Conservation (phyloP, 37 sponge, comb jelly and placozoan species). For the Haliclona indistincta region DNA sequence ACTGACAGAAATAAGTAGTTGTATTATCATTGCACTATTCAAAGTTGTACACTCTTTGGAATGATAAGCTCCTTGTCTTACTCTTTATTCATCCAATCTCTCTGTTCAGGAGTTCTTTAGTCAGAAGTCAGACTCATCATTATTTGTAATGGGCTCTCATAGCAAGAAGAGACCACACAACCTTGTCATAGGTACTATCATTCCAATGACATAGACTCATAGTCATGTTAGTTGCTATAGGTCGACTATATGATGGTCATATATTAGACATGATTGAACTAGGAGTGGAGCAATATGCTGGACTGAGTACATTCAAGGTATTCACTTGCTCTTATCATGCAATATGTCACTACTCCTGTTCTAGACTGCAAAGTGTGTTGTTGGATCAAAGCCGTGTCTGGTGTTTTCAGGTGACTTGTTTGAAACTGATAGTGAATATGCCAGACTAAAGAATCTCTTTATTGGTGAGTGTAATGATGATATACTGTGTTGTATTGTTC, state of each 20-base stretch:
- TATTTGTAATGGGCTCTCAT: slow-evolving; percentile 92
- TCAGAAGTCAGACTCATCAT: slow-evolving; percentile 78
- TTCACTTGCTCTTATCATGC: background rate
- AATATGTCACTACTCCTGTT: background rate
- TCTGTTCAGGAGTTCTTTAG: slow-evolving; percentile 75
- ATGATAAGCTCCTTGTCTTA: too few species aligned
- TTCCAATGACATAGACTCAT: background rate
- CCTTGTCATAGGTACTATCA: slow-evolving; percentile 72
- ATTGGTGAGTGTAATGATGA: slow-evolving; percentile 47
- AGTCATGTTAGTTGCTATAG: slow-evolving; percentile 23
- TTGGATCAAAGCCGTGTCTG: slow-evolving; percentile 89
- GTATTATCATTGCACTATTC: too few species aligned
- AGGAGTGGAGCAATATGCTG: slow-evolving; percentile 74
- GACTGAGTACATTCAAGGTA: slow-evolving; percentile 56
- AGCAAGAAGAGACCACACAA: slow-evolving; percentile 96
- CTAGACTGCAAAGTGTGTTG: slow-evolving; percentile 40
- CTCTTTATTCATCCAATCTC: background rate
- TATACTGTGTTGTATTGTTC: background rate
- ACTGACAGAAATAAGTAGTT: too few species aligned
- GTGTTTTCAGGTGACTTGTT: slow-evolving; percentile 85
- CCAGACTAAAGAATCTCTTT: slow-evolving; percentile 68
- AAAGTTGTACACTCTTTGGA: too few species aligned
- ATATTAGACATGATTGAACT: slow-evolving; percentile 95
- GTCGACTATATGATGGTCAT: slow-evolving; percentile 80
- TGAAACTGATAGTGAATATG: slow-evolving; percentile 72